phyloP scores from a whole-genome alignment of 2,888 invertebrate species.

The Phyto melanocephala region DNA sequence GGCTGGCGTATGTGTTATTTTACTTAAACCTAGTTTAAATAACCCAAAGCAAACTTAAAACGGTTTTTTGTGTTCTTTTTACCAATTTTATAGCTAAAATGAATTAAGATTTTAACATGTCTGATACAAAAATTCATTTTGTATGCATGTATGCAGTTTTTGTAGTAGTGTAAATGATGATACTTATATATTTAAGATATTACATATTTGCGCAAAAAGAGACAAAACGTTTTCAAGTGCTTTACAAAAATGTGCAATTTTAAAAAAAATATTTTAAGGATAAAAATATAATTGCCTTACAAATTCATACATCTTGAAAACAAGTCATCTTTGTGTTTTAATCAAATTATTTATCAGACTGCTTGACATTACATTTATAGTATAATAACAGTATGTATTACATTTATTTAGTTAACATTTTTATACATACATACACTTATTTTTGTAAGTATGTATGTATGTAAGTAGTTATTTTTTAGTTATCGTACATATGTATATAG shows the following conservation, averaged over 20 bases:
- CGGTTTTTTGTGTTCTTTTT: too few species aligned
- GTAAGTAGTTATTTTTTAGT: not conserved
- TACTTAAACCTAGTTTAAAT: too few species aligned
- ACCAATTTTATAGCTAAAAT: too few species aligned
- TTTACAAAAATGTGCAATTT: constrained; percentile 27
- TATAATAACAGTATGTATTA: not conserved
- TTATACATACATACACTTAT: too few species aligned
- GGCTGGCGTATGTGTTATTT: too few species aligned
- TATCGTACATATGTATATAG: not conserved
- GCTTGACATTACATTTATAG: not conserved
- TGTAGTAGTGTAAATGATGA: constrained; percentile 14
- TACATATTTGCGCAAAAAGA: not conserved
- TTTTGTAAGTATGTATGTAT: too few species aligned
- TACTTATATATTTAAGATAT: not conserved
- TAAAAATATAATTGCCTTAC: not conserved
- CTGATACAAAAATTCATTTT: not conserved
- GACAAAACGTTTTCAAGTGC: constrained; percentile 7
- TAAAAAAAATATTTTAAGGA: not conserved
- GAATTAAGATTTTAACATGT: not conserved
- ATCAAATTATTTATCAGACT: constrained; percentile 16
- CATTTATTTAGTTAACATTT: not conserved
- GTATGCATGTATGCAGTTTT: too few species aligned
- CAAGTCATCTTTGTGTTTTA: not conserved
- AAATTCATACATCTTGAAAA: not conserved
- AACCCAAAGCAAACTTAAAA: too few species aligned